These are phyloP conservation scores for Xiphorhynchus erythropygius DNA, from an alignment of 2,797 vertebrate species.

Conservation along the genomic window DNA sequence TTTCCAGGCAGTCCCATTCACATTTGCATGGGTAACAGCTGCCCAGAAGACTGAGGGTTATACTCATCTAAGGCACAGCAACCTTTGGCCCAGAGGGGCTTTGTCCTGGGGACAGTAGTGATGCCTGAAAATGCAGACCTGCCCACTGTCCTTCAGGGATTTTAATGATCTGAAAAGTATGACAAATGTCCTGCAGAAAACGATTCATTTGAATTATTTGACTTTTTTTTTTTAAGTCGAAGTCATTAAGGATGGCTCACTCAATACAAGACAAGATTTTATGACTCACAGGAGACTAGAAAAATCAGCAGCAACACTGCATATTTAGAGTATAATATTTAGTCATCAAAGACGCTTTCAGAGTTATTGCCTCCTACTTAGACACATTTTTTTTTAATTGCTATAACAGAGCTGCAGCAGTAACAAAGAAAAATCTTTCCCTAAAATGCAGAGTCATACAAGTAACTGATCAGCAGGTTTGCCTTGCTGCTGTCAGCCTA, in stretches of 20 bases:
- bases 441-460: slow-evolving; percentile 37
- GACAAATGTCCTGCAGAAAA: slow-evolving; percentile 9
- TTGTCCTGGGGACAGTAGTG: background rate
- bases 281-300: slow-evolving; percentile 41
- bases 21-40: background rate
- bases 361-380: slow-evolving; percentile 30
- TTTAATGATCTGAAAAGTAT: background rate
- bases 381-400: slow-evolving; percentile 32
- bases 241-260: slow-evolving; percentile 21
- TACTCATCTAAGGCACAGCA: background rate
- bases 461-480: background rate
- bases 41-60: background rate
- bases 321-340: slow-evolving; percentile 1
- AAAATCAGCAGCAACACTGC: slow-evolving; percentile 22
- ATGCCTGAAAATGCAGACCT: background rate
- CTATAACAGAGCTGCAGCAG: background rate
- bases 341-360: slow-evolving; percentile 7
- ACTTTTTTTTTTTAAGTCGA: background rate
- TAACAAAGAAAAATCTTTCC: slow-evolving; percentile 5
- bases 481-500: background rate
- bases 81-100: background rate
- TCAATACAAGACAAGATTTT: background rate
- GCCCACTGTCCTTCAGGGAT: background rate
- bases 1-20: background rate
- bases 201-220: slow-evolving; percentile 13